Base-by-base conservation (phyloP, 35 echinoderm and acorn worm genomes). In the Apostichopus californicus region DNA sequence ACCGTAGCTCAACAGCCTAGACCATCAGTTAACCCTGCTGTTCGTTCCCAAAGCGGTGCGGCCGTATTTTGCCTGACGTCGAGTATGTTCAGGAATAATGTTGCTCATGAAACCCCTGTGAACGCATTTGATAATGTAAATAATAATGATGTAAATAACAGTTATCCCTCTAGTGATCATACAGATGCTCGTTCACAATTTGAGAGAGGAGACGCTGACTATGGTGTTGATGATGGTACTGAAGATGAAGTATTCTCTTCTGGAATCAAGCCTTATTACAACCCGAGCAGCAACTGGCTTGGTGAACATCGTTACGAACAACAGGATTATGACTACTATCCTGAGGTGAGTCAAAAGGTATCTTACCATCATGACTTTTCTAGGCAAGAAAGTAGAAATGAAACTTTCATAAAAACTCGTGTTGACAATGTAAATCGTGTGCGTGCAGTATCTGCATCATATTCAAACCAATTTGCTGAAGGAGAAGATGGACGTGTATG, bases 281-380 rank as follows among this genome's bases (percentile, higher is more conserved):
- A 73, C 11, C 86, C 86, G 22, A 89, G 86, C 86, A 89, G 86
- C 64, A 73, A 89, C 86, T 89, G 86, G 86, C 9, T 89, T 25
- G 64, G 86, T 28, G 57, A 89, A 61, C 13, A 66, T 57, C 64
- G 5, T 66, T 21, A 73, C 60, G 57, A 91, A 57, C 89, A 78
- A 59, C 55, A 91, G 6, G 8, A 57, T 57, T 79, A 78, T 61
- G 55, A 79, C n/a, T 59, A 91, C n/a, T 59, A 91, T 11, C 52
- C 68, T 54, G 72, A 77, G 89, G 89, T 91, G 77, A 78, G 89
- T 91, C 89, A 91, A 23, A 79, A 20, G 20, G 89, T 78, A 54
- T 79, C 89, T 77, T 91, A 79, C 55, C 53, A 78, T 91, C 72
- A 91, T 78, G 73, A 91, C 56, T 78, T 79, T 28, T 64, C 15